A percentile compares a stretch with the other conserved stretches of the same genome.
These are phyloP conservation scores for Scaeva pyrastri DNA, from an alignment of 2,888 invertebrate genomes.

Conservation along the genomic window DNA sequence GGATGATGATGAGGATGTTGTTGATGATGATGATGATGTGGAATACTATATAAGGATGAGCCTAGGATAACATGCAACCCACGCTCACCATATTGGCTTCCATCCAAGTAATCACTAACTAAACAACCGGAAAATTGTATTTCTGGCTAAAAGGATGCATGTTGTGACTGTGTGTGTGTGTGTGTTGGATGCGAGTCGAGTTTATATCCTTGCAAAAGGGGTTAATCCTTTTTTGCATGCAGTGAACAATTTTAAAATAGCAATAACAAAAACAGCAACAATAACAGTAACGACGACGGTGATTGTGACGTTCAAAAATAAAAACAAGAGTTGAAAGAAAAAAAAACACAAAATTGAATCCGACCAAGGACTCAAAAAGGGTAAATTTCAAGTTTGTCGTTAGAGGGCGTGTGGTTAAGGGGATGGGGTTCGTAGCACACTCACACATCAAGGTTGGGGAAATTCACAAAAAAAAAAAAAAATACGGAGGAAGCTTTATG, in stretches of 20 bases:
- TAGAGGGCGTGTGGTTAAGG: neutral
- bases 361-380: slow-evolving; percentile 13
- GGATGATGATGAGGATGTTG: slow-evolving; percentile 27
- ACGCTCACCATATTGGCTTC: slow-evolving; percentile 57
- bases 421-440: neutral
- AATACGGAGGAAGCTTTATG: slow-evolving; percentile 26
- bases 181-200: no score
- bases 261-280: slow-evolving; percentile 1
- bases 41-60: slow-evolving; percentile 46
- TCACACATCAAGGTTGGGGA: neutral
- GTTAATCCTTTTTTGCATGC: slow-evolving; percentile 69
- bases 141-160: slow-evolving; percentile 67
- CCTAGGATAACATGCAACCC: slow-evolving; percentile 61
- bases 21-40: slow-evolving; percentile 40
- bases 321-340: no score
- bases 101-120: slow-evolving; percentile 75
- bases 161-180: no score
- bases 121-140: slow-evolving; percentile 75
- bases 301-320: no score
- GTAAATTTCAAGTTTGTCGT: slow-evolving; percentile 24
- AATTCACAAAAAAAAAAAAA: neutral
- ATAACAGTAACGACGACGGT: no score
- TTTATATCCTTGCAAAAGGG: slow-evolving; percentile 46
- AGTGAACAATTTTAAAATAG: slow-evolving; percentile 45
- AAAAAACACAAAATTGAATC: slow-evolving; percentile 57